Evolutionary conservation across 2,113 vertebrate species (phyloP).

Genomic region (Chloroceryle aenea): DNA sequence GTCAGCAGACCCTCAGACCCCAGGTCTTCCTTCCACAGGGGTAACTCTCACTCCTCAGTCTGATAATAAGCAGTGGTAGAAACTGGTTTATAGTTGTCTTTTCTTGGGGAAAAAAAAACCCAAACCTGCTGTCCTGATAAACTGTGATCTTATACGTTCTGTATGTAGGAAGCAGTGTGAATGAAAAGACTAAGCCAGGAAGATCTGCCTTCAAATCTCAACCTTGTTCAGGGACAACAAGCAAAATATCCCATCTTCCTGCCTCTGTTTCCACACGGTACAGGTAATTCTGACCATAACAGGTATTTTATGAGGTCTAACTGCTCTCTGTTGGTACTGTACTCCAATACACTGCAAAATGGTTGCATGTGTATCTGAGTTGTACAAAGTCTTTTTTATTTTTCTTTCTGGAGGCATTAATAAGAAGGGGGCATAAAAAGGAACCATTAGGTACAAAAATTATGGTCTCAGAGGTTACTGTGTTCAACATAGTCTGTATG

Average conservation of each 20-base stretch:
- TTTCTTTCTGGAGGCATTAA: not conserved
- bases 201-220: not conserved
- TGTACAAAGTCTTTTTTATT: not conserved
- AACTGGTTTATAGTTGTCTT: not conserved
- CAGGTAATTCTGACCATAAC: not conserved
- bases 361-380: not conserved
- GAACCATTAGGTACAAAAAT: not conserved
- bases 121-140: not conserved
- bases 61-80: not conserved
- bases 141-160: not conserved
- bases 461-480: not conserved
- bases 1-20: not conserved
- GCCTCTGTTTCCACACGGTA: not conserved
- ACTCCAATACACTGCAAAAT: not conserved
- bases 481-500: not conserved
- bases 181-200: not conserved
- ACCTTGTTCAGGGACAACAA: not conserved
- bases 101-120: not conserved
- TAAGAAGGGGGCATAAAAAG: not conserved
- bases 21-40: not conserved
- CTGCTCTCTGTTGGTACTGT: not conserved
- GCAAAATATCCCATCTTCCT: not conserved
- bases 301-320: not conserved
- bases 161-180: not conserved
- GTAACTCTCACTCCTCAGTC: not conserved